Evolutionary conservation across 1,140 invertebrate genomes (phyloP), one percentile per base, ranked within the genome.

Genomic region (Rhopalosiphum maidis): DNA sequence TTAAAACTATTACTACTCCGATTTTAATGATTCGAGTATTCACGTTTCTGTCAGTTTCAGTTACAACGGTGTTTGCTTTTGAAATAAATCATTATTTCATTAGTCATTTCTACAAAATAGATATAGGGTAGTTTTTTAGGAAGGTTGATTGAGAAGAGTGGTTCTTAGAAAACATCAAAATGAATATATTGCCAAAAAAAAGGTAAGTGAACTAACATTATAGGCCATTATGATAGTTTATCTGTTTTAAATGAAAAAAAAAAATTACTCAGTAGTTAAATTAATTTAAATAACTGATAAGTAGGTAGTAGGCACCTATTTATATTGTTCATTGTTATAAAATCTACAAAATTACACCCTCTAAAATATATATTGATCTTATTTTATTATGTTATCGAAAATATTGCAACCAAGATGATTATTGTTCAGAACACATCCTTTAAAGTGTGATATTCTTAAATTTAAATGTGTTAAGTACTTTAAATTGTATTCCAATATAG

Each of bases 171-270:
- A 6, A 89, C 35, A n/a, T 37, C 35, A 89, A 94, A 55, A 94
- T 94, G 94, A 94, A 94, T 94, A 94, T 93, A 35, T n/a, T 94
- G 21, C 94, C 94, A 18, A 94, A 94, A 93, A 94, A 94, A 30
- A 91, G 94, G 94, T 94, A 88, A 94, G 37, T 25, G 21, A 15
- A 37, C 2, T 21, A 46, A 5, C 37, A 83, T 77, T 83, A 9
- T 37, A 83, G 35, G 22, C 21, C 7, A 83, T 35, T 3, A 18
- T 51, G 18, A 6, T n/a, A n/a, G 60, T 77, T 15, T 77, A 35
- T 18, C 15, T 77, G 4, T n/a, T 35, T n/a, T 15, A 68, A 68
- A n/a, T 18, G 18, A 68, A n/a, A 51, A 51, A 3, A 77, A 77
- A 18, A 68, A 9, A 68, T 6, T 2, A 68, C 15, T 15, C 0